phyloP scores from a whole-genome alignment of 2,113 vertebrate genomes.

The Mesitornis unicolor region DNA sequence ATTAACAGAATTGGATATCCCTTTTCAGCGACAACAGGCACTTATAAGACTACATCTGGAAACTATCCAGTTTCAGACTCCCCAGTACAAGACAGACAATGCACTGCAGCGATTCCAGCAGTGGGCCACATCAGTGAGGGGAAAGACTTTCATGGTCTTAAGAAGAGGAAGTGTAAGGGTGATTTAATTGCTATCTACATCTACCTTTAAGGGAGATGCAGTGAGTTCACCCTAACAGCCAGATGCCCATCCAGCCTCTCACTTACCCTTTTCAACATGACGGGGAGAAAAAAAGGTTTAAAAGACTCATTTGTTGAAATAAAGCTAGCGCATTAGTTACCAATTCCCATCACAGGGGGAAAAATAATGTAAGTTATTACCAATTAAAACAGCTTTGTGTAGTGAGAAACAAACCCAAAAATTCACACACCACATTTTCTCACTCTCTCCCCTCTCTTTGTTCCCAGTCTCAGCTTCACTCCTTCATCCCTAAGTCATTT shows the following conservation, averaged over 20 bases:
- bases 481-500: accelerated
- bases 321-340: neutral
- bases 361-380: neutral
- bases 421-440: neutral
- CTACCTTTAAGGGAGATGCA: neutral
- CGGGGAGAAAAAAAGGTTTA: neutral
- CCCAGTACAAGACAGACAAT: too few species aligned
- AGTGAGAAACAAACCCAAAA: neutral
- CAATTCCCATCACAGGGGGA: neutral
- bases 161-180: neutral
- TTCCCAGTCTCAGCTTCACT: neutral
- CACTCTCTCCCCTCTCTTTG: accelerated
- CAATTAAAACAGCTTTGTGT: neutral
- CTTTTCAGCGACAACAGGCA: neutral
- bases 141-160: neutral
- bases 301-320: neutral
- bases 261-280: accelerated
- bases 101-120: neutral
- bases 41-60: neutral
- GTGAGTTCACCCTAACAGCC: neutral
- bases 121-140: neutral
- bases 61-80: neutral
- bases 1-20: neutral
- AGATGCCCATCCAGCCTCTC: neutral
- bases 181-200: neutral